Conservation (phyloP, 2,797 vertebrate genomes). For the Cossypha dichroa region DNA sequence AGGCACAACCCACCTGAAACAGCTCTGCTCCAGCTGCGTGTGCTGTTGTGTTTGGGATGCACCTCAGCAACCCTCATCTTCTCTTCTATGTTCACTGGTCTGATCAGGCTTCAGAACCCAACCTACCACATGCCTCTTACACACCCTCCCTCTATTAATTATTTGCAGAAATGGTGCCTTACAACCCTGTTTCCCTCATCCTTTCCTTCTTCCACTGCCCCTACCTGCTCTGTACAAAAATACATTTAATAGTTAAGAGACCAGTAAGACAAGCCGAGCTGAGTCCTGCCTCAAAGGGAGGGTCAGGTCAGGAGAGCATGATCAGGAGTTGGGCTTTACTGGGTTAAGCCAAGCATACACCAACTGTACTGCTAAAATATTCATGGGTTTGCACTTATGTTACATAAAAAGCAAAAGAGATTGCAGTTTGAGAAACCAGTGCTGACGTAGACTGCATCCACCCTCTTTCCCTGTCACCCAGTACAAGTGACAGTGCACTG, state of each 20-base stretch:
- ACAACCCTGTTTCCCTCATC: not conserved
- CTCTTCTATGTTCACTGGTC: not conserved
- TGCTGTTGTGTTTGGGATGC: not conserved
- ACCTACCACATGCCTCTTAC: not conserved
- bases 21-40: not conserved
- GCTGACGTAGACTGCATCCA: not conserved
- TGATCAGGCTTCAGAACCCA: not conserved
- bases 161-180: not conserved
- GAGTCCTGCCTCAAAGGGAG: not conserved
- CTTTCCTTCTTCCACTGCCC: not conserved
- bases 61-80: not conserved
- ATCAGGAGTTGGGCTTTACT: not conserved
- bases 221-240: not conserved
- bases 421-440: not conserved
- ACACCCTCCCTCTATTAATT: not conserved
- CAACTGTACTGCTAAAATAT: slow-evolving; percentile 27
- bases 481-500: not conserved
- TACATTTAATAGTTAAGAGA: not conserved
- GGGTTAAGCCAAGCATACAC: not conserved
- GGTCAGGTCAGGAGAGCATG: not conserved
- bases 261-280: not conserved
- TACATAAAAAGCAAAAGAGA: not conserved
- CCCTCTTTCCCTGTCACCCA: not conserved
- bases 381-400: not conserved
- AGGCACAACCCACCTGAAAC: not conserved